phyloP scores from a whole-genome alignment of 2,797 vertebrate species.

The Pipistrellus nathusii region DNA sequence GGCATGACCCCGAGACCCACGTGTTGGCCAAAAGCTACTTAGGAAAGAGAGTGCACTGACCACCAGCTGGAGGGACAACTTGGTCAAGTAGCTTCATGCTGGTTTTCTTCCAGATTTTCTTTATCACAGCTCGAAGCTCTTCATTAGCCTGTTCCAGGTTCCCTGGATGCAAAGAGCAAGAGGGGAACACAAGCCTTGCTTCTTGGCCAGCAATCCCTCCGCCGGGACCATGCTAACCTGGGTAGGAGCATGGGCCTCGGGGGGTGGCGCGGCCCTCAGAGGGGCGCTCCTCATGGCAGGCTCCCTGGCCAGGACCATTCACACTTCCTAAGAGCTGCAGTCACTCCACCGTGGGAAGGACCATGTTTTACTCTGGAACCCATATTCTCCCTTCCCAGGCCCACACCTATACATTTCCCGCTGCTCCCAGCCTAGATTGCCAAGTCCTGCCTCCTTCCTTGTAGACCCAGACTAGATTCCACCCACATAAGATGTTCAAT shows the following conservation, averaged over 20 bases:
- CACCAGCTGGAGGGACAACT: conserved; percentile 99
- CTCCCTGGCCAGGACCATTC: neutral
- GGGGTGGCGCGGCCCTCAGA: accelerated
- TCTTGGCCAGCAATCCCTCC: neutral
- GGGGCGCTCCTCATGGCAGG: neutral
- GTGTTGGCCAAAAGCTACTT: neutral
- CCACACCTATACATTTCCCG: neutral
- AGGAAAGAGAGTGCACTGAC: conserved; percentile 91
- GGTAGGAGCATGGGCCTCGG: neutral
- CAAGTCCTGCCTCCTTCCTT: neutral
- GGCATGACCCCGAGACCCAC: neutral
- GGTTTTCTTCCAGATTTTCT: conserved; percentile 99
- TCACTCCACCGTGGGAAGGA: no score
- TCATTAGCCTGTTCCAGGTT: conserved; percentile 99
- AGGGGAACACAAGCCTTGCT: neutral
- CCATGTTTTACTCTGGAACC: neutral
- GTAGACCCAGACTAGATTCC: neutral
- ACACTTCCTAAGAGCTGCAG: neutral
- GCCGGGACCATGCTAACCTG: neutral
- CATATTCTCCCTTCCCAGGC: neutral
- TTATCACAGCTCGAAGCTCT: conserved; percentile 98
- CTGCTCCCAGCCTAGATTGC: neutral
- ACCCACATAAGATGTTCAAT: neutral
- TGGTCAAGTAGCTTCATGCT: conserved; percentile 99
- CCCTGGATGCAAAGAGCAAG: conserved; percentile 87